phyloP scores from a whole-genome alignment of 2,888 invertebrate genomes.

The Pammene fasciana region DNA sequence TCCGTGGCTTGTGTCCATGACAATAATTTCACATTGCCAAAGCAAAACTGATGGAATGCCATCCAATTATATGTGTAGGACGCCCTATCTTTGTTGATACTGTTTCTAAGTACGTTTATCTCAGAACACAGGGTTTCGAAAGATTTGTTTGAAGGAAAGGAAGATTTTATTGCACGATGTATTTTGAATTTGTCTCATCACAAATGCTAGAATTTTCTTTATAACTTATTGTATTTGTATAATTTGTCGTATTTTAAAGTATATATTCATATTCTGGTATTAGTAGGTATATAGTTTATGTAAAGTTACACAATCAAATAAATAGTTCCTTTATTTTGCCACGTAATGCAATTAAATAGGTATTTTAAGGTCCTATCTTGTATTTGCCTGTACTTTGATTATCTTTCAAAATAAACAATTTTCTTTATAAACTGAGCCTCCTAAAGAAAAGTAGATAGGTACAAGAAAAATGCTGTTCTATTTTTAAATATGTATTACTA shows the following conservation, averaged over 20 bases:
- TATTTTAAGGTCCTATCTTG: constrained; percentile 14
- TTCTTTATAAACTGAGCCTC: constrained; percentile 2
- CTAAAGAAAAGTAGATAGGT: constrained; percentile 18
- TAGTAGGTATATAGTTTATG: constrained; percentile 32
- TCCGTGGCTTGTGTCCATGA: neutral
- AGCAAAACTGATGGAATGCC: constrained; percentile 1
- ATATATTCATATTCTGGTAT: constrained; percentile 26
- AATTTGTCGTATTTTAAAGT: constrained; percentile 17
- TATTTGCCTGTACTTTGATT: constrained; percentile 15
- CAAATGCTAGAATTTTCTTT: constrained; percentile 20
- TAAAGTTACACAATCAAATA: constrained; percentile 40
- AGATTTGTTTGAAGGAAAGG: too few relatives aligned
- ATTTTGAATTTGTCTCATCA: neutral
- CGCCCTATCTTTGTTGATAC: constrained; percentile 20
- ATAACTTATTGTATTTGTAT: constrained; percentile 15
- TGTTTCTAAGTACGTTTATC: too few relatives aligned
- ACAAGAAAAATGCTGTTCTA: constrained; percentile 18
- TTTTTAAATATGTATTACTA: constrained; percentile 19
- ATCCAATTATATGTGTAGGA: neutral
- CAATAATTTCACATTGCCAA: neutral
- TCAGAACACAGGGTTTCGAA: too few relatives aligned
- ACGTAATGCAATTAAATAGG: constrained; percentile 39
- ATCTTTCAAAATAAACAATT: neutral
- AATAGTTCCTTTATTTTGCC: constrained; percentile 54
- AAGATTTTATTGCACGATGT: too few relatives aligned